A percentile compares a stretch with the other conserved stretches of the same genome.
Conservation (phyloP, 2,888 invertebrate species). For the Exephanes ischioxanthus region DNA sequence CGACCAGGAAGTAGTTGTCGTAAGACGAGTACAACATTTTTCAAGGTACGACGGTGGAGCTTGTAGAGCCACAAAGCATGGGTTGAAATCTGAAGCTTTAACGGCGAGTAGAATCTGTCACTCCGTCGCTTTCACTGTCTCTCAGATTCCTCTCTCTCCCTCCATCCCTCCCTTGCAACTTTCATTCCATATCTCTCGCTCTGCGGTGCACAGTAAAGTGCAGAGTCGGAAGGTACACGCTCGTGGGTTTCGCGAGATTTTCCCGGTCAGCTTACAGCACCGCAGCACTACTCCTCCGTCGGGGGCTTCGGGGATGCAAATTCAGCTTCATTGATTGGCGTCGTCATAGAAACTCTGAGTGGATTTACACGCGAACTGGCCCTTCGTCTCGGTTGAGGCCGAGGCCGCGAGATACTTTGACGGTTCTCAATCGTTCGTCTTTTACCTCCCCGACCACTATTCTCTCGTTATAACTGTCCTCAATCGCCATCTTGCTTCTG, state of each 20-base stretch:
- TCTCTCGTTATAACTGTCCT: conserved; percentile 43
- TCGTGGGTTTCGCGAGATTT: conserved; percentile 44
- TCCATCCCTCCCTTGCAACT: not conserved
- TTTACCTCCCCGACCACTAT: not conserved
- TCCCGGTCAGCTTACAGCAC: not conserved
- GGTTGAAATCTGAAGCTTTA: conserved; percentile 17
- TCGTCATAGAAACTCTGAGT: conserved; percentile 73
- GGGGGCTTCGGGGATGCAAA: conserved; percentile 71
- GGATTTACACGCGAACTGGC: conserved; percentile 69
- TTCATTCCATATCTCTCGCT: conserved; percentile 13
- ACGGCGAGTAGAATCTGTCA: conserved; percentile 24
- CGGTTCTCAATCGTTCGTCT: conserved; percentile 32
- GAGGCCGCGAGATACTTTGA: conserved; percentile 55
- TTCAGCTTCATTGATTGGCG: conserved; percentile 80
- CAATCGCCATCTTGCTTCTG: conserved; percentile 57
- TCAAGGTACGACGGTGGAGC: not conserved
- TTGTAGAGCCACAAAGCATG: not conserved
- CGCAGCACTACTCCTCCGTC: not conserved
- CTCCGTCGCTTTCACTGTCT: conserved; percentile 5
- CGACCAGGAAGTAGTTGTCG: not conserved
- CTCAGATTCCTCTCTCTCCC: not conserved
- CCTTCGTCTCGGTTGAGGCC: conserved; percentile 64
- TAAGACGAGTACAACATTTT: not conserved
- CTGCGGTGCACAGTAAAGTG: conserved; percentile 5
- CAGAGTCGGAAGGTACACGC: conserved; percentile 36